Evolutionary conservation across 2,888 invertebrate species (phyloP), one percentile per base, ranked within the genome.

Genomic region (Drosophila phalerata): DNA sequence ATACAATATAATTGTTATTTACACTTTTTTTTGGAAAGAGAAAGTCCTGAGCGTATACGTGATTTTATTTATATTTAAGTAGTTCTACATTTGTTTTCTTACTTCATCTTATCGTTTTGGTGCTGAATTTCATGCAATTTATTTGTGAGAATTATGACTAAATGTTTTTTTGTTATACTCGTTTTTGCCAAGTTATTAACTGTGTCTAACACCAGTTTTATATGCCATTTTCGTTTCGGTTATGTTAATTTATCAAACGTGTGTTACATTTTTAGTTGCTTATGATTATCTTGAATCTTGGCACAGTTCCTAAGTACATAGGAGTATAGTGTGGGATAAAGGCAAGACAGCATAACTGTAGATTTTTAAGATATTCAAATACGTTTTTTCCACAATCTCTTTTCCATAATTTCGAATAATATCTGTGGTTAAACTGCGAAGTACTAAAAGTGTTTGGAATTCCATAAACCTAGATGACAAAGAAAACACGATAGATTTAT

Each of bases 21-120:
- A 89, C 90, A 88, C 66, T 76, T 67, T 84, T 84, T 84, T 81
- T 77, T 89, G 87, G 89, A 91, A 91, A 91, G 90, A 91, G 90
- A 91, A 91, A 91, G 91, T 91, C 79, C 82, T 77, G 76, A 73
- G 78, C 25, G 28, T 47, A 32, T 68, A 70, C 84, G 84, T 84
- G 81, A 70, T 85, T 87, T 87, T 78, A 80, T 87, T 84, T 82
- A 66, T 77, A 73, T 73, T 77, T 77, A 76, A 76, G 69, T 77
- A 87, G 82, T 80, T 85, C 77, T 79, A 68, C 69, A 76, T 67
- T 84, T 84, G 57, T 13, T 43, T 72, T 68, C 65, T 43, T 65
- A 56, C 51, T 15, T 42, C 47, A 55, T 42, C 45, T 51, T 25
- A 55, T 30, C 34, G 34, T 53, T 74, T 61, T 68, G 53, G 63